Conservation (phyloP, 2,797 vertebrate species). For the Neosilurus mollespiculum region DNA sequence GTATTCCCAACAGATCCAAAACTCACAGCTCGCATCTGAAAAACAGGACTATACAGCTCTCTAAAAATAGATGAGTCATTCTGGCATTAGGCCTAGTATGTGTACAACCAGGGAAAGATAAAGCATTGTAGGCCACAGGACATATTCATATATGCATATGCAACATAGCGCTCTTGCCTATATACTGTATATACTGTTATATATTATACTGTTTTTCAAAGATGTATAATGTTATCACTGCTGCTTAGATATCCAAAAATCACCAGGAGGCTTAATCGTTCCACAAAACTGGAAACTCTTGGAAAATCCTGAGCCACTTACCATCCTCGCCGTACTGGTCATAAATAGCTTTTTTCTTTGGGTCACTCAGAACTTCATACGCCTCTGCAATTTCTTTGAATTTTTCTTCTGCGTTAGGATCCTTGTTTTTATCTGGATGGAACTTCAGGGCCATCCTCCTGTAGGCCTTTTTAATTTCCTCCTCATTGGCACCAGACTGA, state of each 20-base stretch:
- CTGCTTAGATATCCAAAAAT: not conserved
- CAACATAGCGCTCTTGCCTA: not conserved
- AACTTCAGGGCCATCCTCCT: constrained; percentile 96
- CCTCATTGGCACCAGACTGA: constrained; percentile 88
- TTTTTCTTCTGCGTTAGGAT: constrained; percentile 91
- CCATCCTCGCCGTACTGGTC: constrained; percentile 98
- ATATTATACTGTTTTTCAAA: not conserved
- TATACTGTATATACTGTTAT: not conserved
- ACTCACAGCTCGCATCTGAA: not conserved
- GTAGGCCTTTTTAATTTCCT: constrained; percentile 98
- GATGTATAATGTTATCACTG: not conserved
- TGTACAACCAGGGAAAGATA: not conserved
- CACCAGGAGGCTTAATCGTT: not conserved
- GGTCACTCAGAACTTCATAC: constrained; percentile 97
- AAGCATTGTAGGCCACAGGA: not conserved
- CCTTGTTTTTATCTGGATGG: constrained; percentile 98
- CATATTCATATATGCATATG: not conserved
- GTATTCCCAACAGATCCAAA: constrained; percentile 14
- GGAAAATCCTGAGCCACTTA: constrained; percentile 67
- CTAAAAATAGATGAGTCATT: constrained; percentile 48
- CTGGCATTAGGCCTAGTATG: constrained; percentile 40
- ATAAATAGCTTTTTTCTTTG: constrained; percentile 92
- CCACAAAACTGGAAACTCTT: not conserved
- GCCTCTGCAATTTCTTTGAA: constrained; percentile 98
- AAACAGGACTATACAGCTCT: constrained; percentile 16